Conservation (phyloP, 1,140 invertebrate species). For the Drosophila equinoxialis region DNA sequence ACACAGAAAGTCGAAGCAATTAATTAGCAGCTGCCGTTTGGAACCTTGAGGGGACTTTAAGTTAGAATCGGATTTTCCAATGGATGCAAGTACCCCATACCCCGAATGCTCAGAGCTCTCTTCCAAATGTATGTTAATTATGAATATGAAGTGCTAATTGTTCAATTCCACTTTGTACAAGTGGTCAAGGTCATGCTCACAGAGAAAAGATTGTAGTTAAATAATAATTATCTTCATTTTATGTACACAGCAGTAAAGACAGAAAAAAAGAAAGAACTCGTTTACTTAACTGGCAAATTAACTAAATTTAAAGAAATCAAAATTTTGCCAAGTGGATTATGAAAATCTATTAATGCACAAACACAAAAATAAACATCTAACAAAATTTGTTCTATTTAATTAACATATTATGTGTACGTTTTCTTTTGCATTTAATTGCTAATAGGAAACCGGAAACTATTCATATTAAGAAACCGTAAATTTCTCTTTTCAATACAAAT, state of each 20-base stretch:
- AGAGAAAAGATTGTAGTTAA: slow-evolving; percentile 8
- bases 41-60: slow-evolving; percentile 37
- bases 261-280: slow-evolving; percentile 26
- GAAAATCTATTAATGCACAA: not conserved
- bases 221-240: not conserved
- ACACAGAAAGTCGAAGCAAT: slow-evolving; percentile 34
- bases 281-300: slow-evolving; percentile 20
- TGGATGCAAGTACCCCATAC: slow-evolving; percentile 2
- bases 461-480: slow-evolving; percentile 51
- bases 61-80: slow-evolving; percentile 24
- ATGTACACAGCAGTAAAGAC: slow-evolving; percentile 12
- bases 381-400: not conserved
- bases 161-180: slow-evolving; percentile 25
- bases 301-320: not conserved
- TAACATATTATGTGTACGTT: not conserved
- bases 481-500: slow-evolving; percentile 27
- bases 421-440: not conserved
- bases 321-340: not conserved
- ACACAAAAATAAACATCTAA: not conserved
- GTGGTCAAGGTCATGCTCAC: slow-evolving; percentile 42
- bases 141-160: slow-evolving; percentile 56
- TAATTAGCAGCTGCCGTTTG: slow-evolving; percentile 63
- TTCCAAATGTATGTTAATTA: slow-evolving; percentile 39
- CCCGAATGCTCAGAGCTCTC: not conserved
- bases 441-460: slow-evolving; percentile 20